A percentile compares a stretch with the other conserved stretches of the same genome.
Conservation (phyloP, 2,888 invertebrate species). For the Coleophora flavipennella region DNA sequence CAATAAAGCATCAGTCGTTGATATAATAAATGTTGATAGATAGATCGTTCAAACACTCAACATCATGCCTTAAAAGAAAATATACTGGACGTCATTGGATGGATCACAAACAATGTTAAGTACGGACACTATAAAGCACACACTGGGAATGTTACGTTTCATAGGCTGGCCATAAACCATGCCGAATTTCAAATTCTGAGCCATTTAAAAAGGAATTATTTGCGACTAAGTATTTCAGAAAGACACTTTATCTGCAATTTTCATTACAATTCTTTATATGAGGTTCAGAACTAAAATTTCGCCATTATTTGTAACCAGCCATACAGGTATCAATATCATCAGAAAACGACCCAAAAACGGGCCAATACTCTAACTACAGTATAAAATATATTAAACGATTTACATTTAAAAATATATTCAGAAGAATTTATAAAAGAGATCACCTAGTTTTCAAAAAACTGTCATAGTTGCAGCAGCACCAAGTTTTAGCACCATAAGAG, state of each 20-base stretch:
- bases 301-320: no score
- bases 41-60: conserved; percentile 50
- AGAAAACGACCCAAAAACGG: conserved; percentile 34
- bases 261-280: no score
- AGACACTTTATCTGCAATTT: no score
- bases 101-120: conserved; percentile 69
- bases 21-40: conserved; percentile 19
- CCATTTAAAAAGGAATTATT: no score
- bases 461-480: conserved; percentile 54
- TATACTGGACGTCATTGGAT: conserved; percentile 36
- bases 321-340: conserved; percentile 68
- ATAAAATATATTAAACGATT: conserved; percentile 53
- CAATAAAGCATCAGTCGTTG: conserved; percentile 45
- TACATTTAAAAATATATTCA: conserved; percentile 38
- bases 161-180: neutral
- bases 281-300: no score
- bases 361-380: conserved; percentile 44
- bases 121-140: conserved; percentile 58
- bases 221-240: no score
- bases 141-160: conserved; percentile 68
- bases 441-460: conserved; percentile 43
- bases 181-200: no score
- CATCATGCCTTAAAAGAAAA: conserved; percentile 54
- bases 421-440: conserved; percentile 60
- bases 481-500: conserved; percentile 42